Evolutionary conservation across 2,797 vertebrate genomes (phyloP).

Genomic region (Anisognathus igniventris): DNA sequence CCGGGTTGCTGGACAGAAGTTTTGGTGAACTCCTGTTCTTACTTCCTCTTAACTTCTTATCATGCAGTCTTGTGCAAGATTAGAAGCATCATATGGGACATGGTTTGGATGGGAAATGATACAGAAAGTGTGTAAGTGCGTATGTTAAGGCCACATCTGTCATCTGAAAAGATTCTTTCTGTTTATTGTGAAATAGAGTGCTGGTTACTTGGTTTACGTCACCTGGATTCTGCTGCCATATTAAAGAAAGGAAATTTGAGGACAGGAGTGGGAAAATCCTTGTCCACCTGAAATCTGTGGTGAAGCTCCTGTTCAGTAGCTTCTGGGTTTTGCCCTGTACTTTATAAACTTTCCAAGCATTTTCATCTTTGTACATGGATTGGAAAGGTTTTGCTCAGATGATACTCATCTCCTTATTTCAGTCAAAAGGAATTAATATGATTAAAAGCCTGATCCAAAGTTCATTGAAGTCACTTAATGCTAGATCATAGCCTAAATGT

Average conservation of each 20-base stretch:
- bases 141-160: neutral
- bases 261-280: neutral
- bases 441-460: neutral
- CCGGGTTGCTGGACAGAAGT: conserved; percentile 64
- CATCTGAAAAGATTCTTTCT: conserved; percentile 36
- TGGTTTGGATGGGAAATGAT: neutral
- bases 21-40: conserved; percentile 42
- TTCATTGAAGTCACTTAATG: neutral
- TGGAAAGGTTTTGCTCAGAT: conserved; percentile 11
- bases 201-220: conserved; percentile 61
- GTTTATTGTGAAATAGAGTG: conserved; percentile 64
- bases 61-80: conserved; percentile 31
- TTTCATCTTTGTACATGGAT: conserved; percentile 2
- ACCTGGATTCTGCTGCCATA: conserved; percentile 60
- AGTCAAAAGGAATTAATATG: neutral
- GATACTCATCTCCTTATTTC: conserved; percentile 5
- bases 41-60: conserved; percentile 40
- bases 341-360: conserved; percentile 40
- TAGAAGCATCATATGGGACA: neutral
- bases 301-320: neutral
- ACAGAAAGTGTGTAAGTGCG: neutral
- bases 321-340: neutral
- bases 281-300: neutral
- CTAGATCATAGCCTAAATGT: neutral
- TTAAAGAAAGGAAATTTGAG: conserved; percentile 61